phyloP scores from a whole-genome alignment of 2,113 vertebrate species.

The Macquaria ambigua region DNA sequence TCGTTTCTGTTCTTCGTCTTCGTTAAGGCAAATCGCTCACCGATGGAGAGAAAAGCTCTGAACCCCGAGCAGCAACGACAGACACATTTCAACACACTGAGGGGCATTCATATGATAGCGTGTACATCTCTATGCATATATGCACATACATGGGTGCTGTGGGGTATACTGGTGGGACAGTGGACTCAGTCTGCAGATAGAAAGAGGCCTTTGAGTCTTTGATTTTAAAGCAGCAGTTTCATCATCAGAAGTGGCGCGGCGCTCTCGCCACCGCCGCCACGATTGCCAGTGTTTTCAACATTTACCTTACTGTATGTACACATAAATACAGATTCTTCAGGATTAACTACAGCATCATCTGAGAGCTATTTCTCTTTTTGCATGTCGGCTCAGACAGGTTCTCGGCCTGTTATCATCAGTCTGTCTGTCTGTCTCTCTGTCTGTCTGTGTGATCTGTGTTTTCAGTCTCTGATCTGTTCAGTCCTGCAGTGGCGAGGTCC shows the following conservation, averaged over 20 bases:
- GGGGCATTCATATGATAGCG: conserved; percentile 55
- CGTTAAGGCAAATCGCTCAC: conserved; percentile 76
- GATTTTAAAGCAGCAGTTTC: conserved; percentile 38
- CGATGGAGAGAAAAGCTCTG: conserved; percentile 15
- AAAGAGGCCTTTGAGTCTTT: conserved; percentile 36
- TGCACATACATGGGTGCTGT: conserved; percentile 52
- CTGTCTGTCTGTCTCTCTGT: neutral
- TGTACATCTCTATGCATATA: conserved; percentile 45
- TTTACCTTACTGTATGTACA: conserved; percentile 79
- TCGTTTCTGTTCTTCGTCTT: conserved; percentile 23
- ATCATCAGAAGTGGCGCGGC: conserved; percentile 32
- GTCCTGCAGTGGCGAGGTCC: conserved; percentile 61
- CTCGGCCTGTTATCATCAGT: neutral
- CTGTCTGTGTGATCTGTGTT: neutral
- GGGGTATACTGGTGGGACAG: conserved; percentile 12
- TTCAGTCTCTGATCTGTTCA: conserved; percentile 29
- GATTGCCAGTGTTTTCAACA: conserved; percentile 79
- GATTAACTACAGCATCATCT: conserved; percentile 63
- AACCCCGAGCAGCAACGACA: conserved; percentile 19
- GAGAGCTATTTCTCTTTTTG: neutral
- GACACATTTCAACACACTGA: conserved; percentile 64
- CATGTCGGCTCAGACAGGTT: neutral
- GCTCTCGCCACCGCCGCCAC: conserved; percentile 51
- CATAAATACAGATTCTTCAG: conserved; percentile 75
- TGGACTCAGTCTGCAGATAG: conserved; percentile 18